A percentile compares a stretch with the other conserved stretches of the same genome.
phyloP scores from a whole-genome alignment of 2,113 vertebrate genomes.

The cat (Felis catus) region DNA sequence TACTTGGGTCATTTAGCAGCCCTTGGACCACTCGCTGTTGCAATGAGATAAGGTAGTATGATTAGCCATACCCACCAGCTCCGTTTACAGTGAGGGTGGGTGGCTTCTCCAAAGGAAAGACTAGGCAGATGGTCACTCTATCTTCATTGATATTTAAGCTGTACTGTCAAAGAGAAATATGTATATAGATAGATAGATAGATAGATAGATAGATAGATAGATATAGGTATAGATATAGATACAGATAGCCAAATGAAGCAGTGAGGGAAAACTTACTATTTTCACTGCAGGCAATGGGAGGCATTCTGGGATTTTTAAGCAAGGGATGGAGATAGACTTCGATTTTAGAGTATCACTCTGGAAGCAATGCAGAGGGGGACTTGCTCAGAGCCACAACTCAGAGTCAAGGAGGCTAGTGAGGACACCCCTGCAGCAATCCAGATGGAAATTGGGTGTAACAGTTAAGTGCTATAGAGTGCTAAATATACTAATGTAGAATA shows the following conservation, averaged over 20 bases:
- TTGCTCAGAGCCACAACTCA: neutral
- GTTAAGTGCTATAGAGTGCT: neutral
- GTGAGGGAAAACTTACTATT: neutral
- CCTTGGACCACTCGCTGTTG: neutral
- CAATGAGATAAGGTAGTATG: neutral
- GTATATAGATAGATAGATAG: too few species aligned
- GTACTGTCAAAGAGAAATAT: neutral
- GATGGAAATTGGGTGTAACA: neutral
- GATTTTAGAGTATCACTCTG: neutral
- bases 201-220: too few species aligned
- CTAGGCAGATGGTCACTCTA: neutral
- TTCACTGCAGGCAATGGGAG: neutral
- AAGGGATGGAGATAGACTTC: neutral
- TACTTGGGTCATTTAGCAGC: neutral
- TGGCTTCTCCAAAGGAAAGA: neutral
- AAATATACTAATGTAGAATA: neutral
- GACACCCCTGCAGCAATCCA: neutral
- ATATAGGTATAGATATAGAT: too few species aligned
- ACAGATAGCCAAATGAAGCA: neutral
- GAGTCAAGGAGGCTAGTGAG: neutral
- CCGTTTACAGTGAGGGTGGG: neutral
- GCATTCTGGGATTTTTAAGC: constrained; percentile 5
- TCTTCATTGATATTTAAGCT: constrained; percentile 34
- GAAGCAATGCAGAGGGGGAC: neutral
- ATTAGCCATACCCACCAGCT: neutral